phyloP scores from a whole-genome alignment of 2,888 invertebrate genomes.

The Urechis unicinctus region DNA sequence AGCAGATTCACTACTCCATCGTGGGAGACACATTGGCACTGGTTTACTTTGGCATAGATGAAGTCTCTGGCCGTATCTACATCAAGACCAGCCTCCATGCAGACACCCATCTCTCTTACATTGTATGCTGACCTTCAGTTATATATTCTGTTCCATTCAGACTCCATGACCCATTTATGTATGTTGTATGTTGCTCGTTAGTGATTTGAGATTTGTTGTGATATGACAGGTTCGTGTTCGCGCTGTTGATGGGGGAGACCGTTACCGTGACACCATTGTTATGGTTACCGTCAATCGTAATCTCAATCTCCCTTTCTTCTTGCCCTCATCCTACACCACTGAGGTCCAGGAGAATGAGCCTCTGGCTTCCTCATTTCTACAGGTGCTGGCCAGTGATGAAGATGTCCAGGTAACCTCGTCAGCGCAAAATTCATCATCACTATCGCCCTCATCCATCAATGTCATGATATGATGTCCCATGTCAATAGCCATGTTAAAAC shows the following conservation, averaged over 20 bases:
- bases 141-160: not conserved
- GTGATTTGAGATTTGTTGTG: not conserved
- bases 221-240: slow-evolving; percentile 28
- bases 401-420: slow-evolving; percentile 17
- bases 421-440: no score
- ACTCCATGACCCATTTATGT: no score
- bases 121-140: slow-evolving; percentile 14
- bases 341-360: slow-evolving; percentile 28
- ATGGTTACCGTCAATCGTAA: slow-evolving; percentile 33
- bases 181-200: not conserved
- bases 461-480: no score
- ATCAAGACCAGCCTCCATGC: slow-evolving; percentile 16
- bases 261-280: slow-evolving; percentile 20
- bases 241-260: slow-evolving; percentile 37
- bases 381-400: slow-evolving; percentile 16
- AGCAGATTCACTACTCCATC: no score
- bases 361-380: slow-evolving; percentile 19
- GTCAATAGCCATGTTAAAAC: not conserved
- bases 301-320: slow-evolving; percentile 29
- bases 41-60: slow-evolving; percentile 16
- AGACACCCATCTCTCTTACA: slow-evolving; percentile 23
- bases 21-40: slow-evolving; percentile 22
- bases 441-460: no score
- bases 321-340: slow-evolving; percentile 12
- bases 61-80: slow-evolving; percentile 16